phyloP scores from a whole-genome alignment of 53 echinoderm and acorn worm genomes.

The Echinarachnius parma region DNA sequence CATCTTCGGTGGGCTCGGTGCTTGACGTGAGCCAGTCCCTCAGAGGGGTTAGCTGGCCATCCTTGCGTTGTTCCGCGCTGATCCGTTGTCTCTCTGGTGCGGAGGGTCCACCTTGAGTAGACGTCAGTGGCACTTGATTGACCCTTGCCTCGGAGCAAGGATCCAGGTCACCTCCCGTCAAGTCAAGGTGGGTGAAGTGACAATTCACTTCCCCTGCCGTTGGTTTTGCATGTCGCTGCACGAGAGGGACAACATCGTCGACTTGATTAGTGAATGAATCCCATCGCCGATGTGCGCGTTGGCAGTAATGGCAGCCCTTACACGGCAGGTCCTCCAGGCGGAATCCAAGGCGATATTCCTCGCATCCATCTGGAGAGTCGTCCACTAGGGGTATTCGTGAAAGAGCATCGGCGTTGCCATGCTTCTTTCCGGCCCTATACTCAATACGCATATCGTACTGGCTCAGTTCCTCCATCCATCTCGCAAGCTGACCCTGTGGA shows the following conservation, averaged over 20 bases:
- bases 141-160: too few species aligned
- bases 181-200: too few species aligned
- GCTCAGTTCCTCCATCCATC: constrained; percentile 54
- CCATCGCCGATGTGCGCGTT: constrained; percentile 45
- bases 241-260: constrained; percentile 51
- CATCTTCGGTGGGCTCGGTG: constrained; percentile 34
- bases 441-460: constrained; percentile 48
- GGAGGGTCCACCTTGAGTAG: too few species aligned
- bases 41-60: constrained; percentile 1
- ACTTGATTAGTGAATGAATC: constrained; percentile 27
- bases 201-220: too few species aligned
- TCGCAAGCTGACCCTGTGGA: constrained; percentile 55
- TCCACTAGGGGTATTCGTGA: too few species aligned
- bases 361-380: constrained; percentile 31
- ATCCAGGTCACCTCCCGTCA: too few species aligned
- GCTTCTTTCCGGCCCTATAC: constrained; percentile 27
- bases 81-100: too few species aligned
- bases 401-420: constrained; percentile 60
- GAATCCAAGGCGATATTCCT: constrained; percentile 6
- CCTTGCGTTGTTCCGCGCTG: constrained; percentile 16
- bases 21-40: constrained; percentile 19
- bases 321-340: constrained; percentile 45
- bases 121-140: too few species aligned
- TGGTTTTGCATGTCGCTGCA: too few species aligned
- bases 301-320: constrained; percentile 49